Percentiles rank a stretch among this genome's conserved stretches.
Evolutionary conservation across 2,113 vertebrate species (phyloP).

Genomic region (Bathybates hornii): DNA sequence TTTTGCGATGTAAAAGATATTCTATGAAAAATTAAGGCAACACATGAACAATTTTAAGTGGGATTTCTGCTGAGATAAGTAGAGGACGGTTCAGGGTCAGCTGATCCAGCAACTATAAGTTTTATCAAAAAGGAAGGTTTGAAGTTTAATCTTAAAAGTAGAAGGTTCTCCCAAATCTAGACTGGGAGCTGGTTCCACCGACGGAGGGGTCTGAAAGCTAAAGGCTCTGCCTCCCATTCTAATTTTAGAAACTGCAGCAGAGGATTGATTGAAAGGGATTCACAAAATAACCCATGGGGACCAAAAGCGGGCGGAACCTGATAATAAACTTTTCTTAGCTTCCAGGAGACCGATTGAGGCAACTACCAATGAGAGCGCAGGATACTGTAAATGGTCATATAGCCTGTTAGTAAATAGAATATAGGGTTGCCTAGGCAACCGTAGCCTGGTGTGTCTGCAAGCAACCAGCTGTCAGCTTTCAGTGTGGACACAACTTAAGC

Average conservation of each 20-base stretch:
- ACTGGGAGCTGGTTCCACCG: background rate
- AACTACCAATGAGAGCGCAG: background rate
- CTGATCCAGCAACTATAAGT: background rate
- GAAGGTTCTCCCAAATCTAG: background rate
- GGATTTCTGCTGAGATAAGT: background rate
- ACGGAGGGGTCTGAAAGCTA: no score
- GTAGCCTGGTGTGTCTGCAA: background rate
- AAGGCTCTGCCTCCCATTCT: background rate
- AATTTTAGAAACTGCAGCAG: background rate
- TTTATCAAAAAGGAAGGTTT: background rate
- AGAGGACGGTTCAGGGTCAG: background rate
- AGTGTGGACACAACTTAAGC: background rate
- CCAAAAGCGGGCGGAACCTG: rapidly evolving
- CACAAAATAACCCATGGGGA: background rate
- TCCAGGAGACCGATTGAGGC: background rate
- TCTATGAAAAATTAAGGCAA: background rate
- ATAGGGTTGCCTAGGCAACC: background rate
- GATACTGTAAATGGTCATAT: background rate
- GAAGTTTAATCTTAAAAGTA: background rate
- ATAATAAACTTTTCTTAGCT: background rate
- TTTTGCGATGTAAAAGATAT: background rate
- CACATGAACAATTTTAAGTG: background rate
- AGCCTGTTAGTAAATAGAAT: background rate
- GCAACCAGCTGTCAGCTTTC: background rate
- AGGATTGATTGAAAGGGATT: background rate